A percentile compares a stretch with the other conserved stretches of the same genome.
These are phyloP conservation scores for Octodonta nipae DNA, from an alignment of 2,888 invertebrate genomes.

Conservation along the genomic window DNA sequence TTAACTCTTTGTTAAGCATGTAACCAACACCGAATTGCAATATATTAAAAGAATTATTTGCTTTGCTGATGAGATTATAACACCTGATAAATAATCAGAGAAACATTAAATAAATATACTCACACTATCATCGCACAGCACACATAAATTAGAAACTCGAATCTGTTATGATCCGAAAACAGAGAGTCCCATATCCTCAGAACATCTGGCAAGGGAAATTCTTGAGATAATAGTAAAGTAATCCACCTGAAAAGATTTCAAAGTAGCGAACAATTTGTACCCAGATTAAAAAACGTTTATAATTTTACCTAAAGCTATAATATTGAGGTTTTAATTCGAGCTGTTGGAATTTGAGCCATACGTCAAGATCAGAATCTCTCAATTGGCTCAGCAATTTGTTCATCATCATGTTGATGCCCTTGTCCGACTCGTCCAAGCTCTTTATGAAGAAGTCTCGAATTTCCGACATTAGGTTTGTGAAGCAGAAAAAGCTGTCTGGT, in stretches of 20 bases:
- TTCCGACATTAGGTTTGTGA: slow-evolving; percentile 95
- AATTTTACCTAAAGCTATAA: slow-evolving; percentile 71
- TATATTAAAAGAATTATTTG: too few species aligned
- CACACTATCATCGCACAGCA: slow-evolving; percentile 97
- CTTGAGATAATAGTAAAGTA: slow-evolving; percentile 87
- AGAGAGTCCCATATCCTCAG: slow-evolving; percentile 94
- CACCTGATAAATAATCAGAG: slow-evolving; percentile 3
- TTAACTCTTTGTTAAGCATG: too few species aligned
- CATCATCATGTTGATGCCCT: slow-evolving; percentile 89
- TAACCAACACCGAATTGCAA: too few species aligned
- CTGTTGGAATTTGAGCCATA: slow-evolving; percentile 63
- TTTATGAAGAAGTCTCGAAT: slow-evolving; percentile 96
- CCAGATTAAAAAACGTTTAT: too few species aligned
- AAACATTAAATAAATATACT: slow-evolving; percentile 34
- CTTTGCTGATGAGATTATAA: too few species aligned
- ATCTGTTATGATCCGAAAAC: slow-evolving; percentile 79
- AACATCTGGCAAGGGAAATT: slow-evolving; percentile 93
- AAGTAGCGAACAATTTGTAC: background rate
- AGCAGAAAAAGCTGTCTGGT: slow-evolving; percentile 95
- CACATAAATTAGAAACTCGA: slow-evolving; percentile 80
- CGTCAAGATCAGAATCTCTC: slow-evolving; percentile 58
- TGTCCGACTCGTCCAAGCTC: slow-evolving; percentile 81
- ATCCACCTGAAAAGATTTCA: slow-evolving; percentile 66
- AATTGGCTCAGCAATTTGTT: slow-evolving; percentile 61
- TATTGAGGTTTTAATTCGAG: slow-evolving; percentile 89